Evolutionary conservation across 2,888 invertebrate genomes (phyloP).

Genomic region (Polyommatus iphigenia): DNA sequence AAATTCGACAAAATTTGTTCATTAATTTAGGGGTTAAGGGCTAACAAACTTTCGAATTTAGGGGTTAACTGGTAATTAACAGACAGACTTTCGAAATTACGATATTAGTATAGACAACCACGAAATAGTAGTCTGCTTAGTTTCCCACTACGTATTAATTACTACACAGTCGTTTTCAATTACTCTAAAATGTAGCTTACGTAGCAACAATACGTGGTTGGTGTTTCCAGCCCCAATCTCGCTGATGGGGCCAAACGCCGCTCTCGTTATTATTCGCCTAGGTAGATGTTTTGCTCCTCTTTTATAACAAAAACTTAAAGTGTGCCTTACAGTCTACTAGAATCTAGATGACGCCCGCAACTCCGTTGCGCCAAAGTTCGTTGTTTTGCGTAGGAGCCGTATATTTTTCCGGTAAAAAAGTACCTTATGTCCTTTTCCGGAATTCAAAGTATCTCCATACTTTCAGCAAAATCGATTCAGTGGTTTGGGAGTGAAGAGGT

Average conservation of each 20-base stretch:
- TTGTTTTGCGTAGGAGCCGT: too few species aligned
- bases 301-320: background rate
- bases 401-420: too few species aligned
- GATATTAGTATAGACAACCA: background rate
- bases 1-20: too few species aligned
- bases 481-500: too few species aligned
- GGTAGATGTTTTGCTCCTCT: background rate
- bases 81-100: background rate
- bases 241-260: slow-evolving; percentile 50
- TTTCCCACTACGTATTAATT: background rate
- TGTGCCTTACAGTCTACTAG: background rate
- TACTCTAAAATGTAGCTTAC: slow-evolving; percentile 15
- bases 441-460: too few species aligned
- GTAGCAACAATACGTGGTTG: background rate
- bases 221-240: slow-evolving; percentile 51
- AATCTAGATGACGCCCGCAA: too few species aligned
- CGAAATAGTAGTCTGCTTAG: background rate
- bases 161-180: background rate
- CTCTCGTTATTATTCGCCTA: slow-evolving; percentile 37
- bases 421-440: too few species aligned
- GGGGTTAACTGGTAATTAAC: background rate
- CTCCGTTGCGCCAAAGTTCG: too few species aligned
- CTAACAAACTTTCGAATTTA: background rate
- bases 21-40: too few species aligned
- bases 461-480: too few species aligned